Conservation (phyloP, 1,140 invertebrate genomes). For the Anastrepha ludens region DNA sequence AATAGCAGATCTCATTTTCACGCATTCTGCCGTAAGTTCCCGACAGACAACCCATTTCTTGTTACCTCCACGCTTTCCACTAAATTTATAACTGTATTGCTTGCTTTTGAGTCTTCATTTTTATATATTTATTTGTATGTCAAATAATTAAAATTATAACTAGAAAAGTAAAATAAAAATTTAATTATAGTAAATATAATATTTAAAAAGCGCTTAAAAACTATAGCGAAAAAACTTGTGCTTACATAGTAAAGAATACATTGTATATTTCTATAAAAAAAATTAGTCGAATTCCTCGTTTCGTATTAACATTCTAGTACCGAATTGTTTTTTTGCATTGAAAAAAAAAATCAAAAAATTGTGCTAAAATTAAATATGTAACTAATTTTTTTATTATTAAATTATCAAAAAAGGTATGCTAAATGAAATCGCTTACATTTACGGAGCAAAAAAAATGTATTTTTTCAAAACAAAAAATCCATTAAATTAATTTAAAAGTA, state of each 20-base stretch:
- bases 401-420: background rate
- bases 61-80: background rate
- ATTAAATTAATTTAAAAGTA: slow-evolving; percentile 19
- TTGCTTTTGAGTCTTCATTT: slow-evolving; percentile 51
- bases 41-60: background rate
- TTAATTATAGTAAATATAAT: slow-evolving; percentile 58
- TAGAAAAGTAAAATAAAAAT: slow-evolving; percentile 54
- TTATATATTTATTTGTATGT: slow-evolving; percentile 33
- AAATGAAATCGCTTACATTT: slow-evolving; percentile 24
- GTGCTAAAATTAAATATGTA: slow-evolving; percentile 51
- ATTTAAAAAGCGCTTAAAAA: slow-evolving; percentile 57
- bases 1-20: background rate
- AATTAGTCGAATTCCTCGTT: slow-evolving; percentile 2
- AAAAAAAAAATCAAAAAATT: slow-evolving; percentile 45
- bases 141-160: slow-evolving; percentile 56
- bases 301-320: background rate
- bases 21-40: background rate
- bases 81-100: background rate
- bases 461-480: background rate
- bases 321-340: background rate
- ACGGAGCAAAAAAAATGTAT: slow-evolving; percentile 16
- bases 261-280: background rate
- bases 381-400: slow-evolving; percentile 61
- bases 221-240: slow-evolving; percentile 60
- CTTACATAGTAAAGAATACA: background rate